Percentiles rank a stretch among this genome's conserved stretches.
Evolutionary conservation across 2,888 invertebrate genomes (phyloP).

Genomic region (Rhamphomyia laevipes): DNA sequence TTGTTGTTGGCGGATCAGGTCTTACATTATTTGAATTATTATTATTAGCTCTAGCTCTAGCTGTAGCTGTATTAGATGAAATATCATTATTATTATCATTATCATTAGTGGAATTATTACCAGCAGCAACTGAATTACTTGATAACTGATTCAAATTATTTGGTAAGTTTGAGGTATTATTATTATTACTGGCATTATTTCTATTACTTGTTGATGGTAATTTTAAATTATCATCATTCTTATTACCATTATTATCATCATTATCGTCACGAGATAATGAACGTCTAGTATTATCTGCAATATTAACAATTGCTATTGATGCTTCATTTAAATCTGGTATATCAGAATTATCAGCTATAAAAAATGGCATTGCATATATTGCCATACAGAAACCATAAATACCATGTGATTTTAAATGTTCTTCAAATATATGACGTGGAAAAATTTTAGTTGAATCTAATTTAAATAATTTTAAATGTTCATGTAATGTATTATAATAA

Average conservation of each 20-base stretch:
- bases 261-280: no score
- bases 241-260: background rate
- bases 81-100: conserved; percentile 3
- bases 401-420: conserved; percentile 24
- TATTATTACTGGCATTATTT: conserved; percentile 15
- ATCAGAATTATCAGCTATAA: conserved; percentile 23
- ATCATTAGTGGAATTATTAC: conserved; percentile 9
- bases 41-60: no score
- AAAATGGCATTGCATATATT: conserved; percentile 26
- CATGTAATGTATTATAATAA: conserved; percentile 21
- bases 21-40: background rate
- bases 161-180: conserved; percentile 4
- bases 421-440: conserved; percentile 20
- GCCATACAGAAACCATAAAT: conserved; percentile 28
- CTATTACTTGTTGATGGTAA: conserved; percentile 5
- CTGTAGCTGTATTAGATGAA: no score
- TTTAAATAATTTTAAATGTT: conserved; percentile 17
- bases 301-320: conserved; percentile 19
- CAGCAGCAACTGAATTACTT: background rate
- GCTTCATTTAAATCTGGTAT: conserved; percentile 26
- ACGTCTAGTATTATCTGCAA: background rate
- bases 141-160: background rate
- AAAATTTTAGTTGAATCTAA: conserved; percentile 20
- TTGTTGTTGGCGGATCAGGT: background rate
- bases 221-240: background rate